These are phyloP conservation scores for Bolinopsis microptera DNA, from an alignment of 37 sponge, comb jelly and placozoan genomes.

Conservation along the genomic window DNA sequence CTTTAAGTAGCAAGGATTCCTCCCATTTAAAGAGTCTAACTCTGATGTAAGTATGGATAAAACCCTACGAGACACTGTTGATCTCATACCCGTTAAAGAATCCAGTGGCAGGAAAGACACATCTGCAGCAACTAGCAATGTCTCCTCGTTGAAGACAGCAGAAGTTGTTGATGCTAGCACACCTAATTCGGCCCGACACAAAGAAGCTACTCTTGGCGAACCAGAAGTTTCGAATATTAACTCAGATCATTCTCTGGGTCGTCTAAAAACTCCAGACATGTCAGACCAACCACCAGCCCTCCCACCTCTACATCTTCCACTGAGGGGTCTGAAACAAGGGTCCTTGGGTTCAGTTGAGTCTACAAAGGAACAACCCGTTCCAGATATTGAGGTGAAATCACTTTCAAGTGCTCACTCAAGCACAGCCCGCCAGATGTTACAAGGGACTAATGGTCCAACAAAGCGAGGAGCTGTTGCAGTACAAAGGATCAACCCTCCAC, in stretches of 20 bases:
- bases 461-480: neutral
- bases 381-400: neutral
- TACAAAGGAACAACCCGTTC: neutral
- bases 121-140: neutral
- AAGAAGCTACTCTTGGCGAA: neutral
- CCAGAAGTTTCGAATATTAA: neutral
- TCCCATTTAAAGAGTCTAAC: neutral
- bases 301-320: neutral
- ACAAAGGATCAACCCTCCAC: neutral
- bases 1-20: neutral
- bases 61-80: neutral
- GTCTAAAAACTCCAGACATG: constrained; percentile 1
- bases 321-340: neutral
- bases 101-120: neutral
- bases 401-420: neutral
- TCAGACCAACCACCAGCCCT: constrained; percentile 23
- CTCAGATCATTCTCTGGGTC: neutral
- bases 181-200: neutral
- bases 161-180: constrained; percentile 50
- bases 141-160: constrained; percentile 30
- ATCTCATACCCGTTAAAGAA: constrained; percentile 37
- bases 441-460: neutral
- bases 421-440: neutral
- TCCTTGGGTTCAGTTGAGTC: neutral
- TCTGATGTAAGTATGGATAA: neutral